Conservation (phyloP, 2,113 vertebrate genomes). For the Microcebus lehilahytsara region DNA sequence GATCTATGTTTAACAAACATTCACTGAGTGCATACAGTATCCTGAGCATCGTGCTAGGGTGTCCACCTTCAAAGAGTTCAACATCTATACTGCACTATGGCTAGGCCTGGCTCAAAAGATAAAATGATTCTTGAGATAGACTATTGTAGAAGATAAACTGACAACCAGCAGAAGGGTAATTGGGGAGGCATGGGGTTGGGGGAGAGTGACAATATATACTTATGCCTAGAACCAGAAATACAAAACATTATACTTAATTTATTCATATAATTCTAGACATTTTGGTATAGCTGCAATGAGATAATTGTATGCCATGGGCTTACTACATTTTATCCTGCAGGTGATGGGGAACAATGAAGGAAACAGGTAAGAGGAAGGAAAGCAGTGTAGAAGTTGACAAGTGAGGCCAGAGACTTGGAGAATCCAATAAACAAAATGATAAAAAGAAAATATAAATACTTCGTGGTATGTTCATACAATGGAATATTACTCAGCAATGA, state of each 20-base stretch:
- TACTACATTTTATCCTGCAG: background rate
- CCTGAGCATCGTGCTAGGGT: background rate
- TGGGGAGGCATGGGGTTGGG: background rate
- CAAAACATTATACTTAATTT: background rate
- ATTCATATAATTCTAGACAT: background rate
- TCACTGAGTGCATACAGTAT: background rate
- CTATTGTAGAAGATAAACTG: background rate
- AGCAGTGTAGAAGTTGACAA: background rate
- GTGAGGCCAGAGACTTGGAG: background rate
- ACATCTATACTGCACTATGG: background rate
- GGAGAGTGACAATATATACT: background rate
- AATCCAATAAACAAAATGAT: slow-evolving; percentile 12
- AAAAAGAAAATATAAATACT: background rate
- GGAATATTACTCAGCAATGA: background rate
- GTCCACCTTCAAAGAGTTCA: background rate
- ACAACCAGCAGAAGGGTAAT: background rate
- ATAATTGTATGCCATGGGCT: background rate
- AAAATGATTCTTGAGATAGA: background rate
- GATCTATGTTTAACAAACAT: background rate
- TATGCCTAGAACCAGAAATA: background rate
- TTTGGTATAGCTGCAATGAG: background rate
- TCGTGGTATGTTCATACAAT: background rate
- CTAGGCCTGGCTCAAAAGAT: background rate
- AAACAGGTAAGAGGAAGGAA: background rate
- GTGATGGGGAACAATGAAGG: background rate